Percentiles rank a stretch among this genome's conserved stretches.
phyloP scores from a whole-genome alignment of 2,888 invertebrate genomes.

The Acanthosepion pharaonis region DNA sequence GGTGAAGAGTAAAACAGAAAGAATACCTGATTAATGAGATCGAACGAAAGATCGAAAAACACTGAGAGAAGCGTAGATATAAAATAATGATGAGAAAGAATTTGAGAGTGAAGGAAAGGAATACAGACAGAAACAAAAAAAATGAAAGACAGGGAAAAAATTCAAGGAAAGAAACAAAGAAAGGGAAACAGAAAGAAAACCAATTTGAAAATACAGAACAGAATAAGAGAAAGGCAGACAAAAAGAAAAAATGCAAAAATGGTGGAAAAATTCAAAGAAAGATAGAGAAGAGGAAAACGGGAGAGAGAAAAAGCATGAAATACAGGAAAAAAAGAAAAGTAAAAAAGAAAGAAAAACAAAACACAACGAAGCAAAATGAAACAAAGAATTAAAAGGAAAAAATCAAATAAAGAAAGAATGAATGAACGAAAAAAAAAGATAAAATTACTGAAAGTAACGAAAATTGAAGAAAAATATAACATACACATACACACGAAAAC shows the following conservation, averaged over 20 bases:
- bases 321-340: no score
- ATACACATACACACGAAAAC: not conserved
- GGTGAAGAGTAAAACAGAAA: not conserved
- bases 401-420: no score
- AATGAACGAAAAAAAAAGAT: no score
- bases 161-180: not conserved
- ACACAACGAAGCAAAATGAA: not conserved
- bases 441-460: no score
- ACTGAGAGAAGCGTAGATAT: no score
- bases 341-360: not conserved
- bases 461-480: no score
- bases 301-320: not conserved
- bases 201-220: not conserved
- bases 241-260: not conserved
- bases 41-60: not conserved
- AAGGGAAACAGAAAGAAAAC: not conserved
- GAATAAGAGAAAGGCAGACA: not conserved
- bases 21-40: not conserved
- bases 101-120: not conserved
- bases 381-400: no score
- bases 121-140: not conserved
- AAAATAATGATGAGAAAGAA: not conserved
- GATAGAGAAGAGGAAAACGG: not conserved
- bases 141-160: not conserved
- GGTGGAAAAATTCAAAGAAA: not conserved